Base-by-base conservation (phyloP, 2,113 vertebrate species). In the Paracanthobrama guichenoti region DNA sequence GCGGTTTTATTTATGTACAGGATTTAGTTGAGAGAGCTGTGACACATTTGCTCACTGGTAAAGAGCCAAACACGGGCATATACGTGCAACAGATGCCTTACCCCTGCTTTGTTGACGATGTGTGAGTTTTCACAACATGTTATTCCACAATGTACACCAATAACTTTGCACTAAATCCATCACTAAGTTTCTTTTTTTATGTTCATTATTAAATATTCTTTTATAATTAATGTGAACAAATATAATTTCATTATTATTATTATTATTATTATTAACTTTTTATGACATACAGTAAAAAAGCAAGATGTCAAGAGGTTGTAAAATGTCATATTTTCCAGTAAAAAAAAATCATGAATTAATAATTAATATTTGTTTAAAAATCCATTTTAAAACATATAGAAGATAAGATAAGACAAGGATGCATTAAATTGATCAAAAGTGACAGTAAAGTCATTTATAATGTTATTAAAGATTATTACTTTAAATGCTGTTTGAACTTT, bases 61-160 rank as follows among this genome's bases (percentile, higher is more conserved):
- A 88, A 6, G 42, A 82, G 22, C 89, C 91, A 0, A 91, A 64
- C 2, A 93, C 81, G 0, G 95, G 96, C 67, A 87, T 97, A 88
- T 97, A 97, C 12, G 3, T 97, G 78, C 97, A 98, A 89, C 97
- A 98, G 90, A 97, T 97, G 95, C 97, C 97, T 2, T 96, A 98
- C 83, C 96, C 96, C 0, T 98, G 97, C 92, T 97, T 95, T 0
- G 95, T 97, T 83, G 96, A 97, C 0, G 96, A 98, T 0, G 90
- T 94, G 97, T 98, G 87, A 95, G 97, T 90, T 44, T 69, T 50
- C n/a, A 20, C 67, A 31, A 46, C 42, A 12, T 2, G 16, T 55
- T 74, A 50, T 18, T 50, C 24, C 35, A 22, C n/a, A 39, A 24
- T 35, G 12, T 10, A 67, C 64, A 66, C 53, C 16, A 20, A 12